Percentiles rank a stretch among this genome's conserved stretches.
Evolutionary conservation across 2,113 vertebrate species (phyloP).

Genomic region (Pavo muticus): DNA sequence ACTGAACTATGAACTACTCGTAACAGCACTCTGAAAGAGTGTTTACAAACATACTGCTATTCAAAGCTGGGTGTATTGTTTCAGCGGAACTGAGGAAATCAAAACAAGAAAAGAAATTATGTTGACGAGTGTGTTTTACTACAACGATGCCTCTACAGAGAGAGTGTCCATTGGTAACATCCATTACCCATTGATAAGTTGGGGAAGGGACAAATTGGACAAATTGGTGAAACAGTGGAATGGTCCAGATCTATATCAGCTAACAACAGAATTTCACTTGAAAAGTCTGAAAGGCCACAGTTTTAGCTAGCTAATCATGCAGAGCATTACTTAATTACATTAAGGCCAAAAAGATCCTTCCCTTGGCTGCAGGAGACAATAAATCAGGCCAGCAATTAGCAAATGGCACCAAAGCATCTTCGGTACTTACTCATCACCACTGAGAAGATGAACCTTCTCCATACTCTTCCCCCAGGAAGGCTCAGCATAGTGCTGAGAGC

Average conservation of each 20-base stretch:
- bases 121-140: not conserved
- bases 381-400: not conserved
- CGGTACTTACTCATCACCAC: not conserved
- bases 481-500: not conserved
- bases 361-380: not conserved
- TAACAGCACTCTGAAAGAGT: not conserved
- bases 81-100: not conserved
- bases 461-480: not conserved
- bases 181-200: not conserved
- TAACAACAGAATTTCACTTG: not conserved
- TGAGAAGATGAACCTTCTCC: not conserved
- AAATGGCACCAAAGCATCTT: not conserved
- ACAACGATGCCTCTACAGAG: not conserved
- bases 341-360: not conserved
- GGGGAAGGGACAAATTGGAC: not conserved
- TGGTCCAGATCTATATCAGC: not conserved
- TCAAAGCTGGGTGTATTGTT: not conserved
- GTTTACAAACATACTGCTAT: constrained; percentile 16
- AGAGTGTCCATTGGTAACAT: not conserved
- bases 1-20: not conserved
- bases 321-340: not conserved
- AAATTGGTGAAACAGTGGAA: not conserved
- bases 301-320: not conserved
- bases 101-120: not conserved
- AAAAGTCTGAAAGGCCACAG: not conserved